Percentiles rank a stretch among this genome's conserved stretches.
These are phyloP conservation scores for Lytechinus variegatus DNA, from an alignment of 35 echinoderm and acorn worm genomes.

Conservation along the genomic window DNA sequence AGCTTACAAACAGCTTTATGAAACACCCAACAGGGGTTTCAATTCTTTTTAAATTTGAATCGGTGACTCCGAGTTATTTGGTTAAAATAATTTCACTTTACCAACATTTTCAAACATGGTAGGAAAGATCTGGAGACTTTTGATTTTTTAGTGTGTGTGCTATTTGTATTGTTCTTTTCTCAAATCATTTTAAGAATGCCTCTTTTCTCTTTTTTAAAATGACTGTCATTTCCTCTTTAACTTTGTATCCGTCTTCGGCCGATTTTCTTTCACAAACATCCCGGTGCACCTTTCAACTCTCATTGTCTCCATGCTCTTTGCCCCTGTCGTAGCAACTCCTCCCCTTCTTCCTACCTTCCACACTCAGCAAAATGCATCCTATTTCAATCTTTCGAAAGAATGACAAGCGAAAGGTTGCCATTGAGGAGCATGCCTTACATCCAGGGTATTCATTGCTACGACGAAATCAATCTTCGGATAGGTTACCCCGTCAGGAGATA, in stretches of 20 bases:
- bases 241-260: background rate
- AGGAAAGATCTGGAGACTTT: too few relatives aligned
- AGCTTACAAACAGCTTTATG: too few relatives aligned
- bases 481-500: background rate
- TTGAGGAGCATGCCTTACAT: background rate
- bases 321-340: too few relatives aligned
- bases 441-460: background rate
- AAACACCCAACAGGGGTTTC: too few relatives aligned
- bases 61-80: too few relatives aligned
- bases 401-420: background rate
- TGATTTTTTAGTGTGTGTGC: too few relatives aligned
- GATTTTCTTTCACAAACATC: background rate
- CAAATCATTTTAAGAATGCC: too few relatives aligned
- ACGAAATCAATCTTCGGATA: background rate
- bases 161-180: too few relatives aligned
- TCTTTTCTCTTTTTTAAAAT: background rate
- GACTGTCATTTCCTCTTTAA: background rate
- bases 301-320: background rate
- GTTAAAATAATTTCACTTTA: too few relatives aligned
- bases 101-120: too few relatives aligned
- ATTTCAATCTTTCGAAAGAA: background rate
- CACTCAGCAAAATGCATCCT: background rate
- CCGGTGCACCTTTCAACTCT: background rate
- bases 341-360: too few relatives aligned
- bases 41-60: too few relatives aligned